Base-by-base conservation (phyloP, 2,113 vertebrate genomes). In the Perca flavescens region DNA sequence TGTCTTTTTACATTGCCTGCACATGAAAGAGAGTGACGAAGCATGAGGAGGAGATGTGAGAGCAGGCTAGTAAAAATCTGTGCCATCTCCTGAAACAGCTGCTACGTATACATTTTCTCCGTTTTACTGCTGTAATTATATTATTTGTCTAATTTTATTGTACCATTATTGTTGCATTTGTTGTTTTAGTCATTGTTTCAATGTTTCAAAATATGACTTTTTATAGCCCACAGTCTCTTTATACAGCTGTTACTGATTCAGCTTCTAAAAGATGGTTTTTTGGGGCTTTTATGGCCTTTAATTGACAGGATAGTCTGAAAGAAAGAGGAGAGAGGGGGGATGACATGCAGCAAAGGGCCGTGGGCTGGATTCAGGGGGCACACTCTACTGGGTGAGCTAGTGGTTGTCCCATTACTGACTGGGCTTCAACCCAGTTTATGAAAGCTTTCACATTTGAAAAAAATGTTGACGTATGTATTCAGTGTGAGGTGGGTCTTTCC, bases 11-110 rank as follows among this genome's bases (percentile, higher is more conserved):
- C 52, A 77, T 83, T 46, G 74, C 79, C 54, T 70, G 22, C 78
- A 78, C 74, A 79, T 81, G 83, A 89, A 89, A 91, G 83, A 79
- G 47, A 69, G 63, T 49, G 6, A 62, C 13, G 22, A 61, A 28
- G 28, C 19, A 58, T 7, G 61, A 84, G 54, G 40, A 74, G 28
- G 54, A 58, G 60, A 80, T 52, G 16, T 7, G 63, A 36, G 43
- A 22, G 49, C 46, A 43, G 43, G 3, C 8, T 21, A 46, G 50
- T 21, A 70, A 54, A 66, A 68, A 69, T 52, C 40, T 31, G 43
- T 34, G 34, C 2, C 58, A 16, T 47, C 61, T 75, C 40, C 68
- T 43, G 22, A 77, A 83, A 77, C 78, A 63, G 21, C 11, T 74
- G 50, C 46, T 28, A 7, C 54, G 56, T 65, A 2, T 22, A 19